Conservation (phyloP, 2,113 vertebrate genomes). For the Hymenochirus boettgeri region DNA sequence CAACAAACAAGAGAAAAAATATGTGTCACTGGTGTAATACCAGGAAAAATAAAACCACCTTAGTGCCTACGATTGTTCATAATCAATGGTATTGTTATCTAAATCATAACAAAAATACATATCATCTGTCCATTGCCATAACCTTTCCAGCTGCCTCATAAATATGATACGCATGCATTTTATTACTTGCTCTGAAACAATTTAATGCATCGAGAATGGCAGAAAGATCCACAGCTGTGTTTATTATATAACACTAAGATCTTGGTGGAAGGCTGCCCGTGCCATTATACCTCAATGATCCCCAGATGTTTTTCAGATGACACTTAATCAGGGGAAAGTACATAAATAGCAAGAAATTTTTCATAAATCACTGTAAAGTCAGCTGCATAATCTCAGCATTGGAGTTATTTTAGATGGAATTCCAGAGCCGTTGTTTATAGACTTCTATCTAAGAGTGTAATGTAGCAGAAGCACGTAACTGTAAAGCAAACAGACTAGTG, state of each 20-base stretch:
- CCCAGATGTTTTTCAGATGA: constrained; percentile 41
- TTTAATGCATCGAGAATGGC: constrained; percentile 10
- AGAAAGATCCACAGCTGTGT: constrained; percentile 28
- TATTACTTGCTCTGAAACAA: constrained; percentile 2
- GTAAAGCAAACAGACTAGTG: constrained; percentile 18
- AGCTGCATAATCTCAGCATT: constrained; percentile 24
- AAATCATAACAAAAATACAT: background rate
- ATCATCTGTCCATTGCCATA: background rate
- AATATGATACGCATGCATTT: background rate
- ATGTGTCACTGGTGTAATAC: too few species aligned
- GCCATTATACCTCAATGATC: constrained; percentile 30
- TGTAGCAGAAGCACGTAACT: constrained; percentile 17
- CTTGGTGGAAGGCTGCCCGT: constrained; percentile 32
- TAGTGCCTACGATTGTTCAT: background rate
- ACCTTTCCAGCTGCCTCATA: background rate
- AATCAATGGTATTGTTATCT: background rate
- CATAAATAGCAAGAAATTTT: constrained; percentile 24
- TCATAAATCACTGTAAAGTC: constrained; percentile 33
- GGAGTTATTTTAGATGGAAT: constrained; percentile 37
- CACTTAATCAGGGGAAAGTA: constrained; percentile 29
- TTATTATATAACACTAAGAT: constrained; percentile 36
- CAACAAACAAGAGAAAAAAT: too few species aligned
- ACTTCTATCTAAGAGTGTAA: constrained; percentile 25
- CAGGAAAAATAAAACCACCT: too few species aligned
- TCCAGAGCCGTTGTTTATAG: constrained; percentile 36